Evolutionary conservation across 2,888 invertebrate species (phyloP).

Genomic region (Agapostemon virescens): DNA sequence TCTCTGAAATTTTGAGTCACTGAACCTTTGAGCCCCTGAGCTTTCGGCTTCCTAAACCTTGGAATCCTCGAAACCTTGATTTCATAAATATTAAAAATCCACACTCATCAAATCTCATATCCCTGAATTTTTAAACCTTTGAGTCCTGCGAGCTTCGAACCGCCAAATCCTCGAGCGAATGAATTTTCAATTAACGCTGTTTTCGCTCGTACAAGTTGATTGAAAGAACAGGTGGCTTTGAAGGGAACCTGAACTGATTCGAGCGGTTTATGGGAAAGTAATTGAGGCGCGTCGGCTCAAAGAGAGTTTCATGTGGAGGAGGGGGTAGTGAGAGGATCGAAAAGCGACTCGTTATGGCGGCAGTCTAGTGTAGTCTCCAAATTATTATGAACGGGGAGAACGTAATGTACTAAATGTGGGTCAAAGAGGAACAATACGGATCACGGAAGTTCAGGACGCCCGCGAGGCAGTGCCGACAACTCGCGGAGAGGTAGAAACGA

Average conservation of each 20-base stretch:
- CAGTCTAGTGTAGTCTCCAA: background rate
- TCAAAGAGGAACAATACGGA: conserved; percentile 15
- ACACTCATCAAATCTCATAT: too few species aligned
- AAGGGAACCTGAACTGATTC: background rate
- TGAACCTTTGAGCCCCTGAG: background rate
- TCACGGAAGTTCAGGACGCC: conserved; percentile 2
- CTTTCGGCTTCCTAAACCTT: background rate
- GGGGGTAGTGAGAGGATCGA: background rate
- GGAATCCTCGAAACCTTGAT: background rate
- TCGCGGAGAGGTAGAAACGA: background rate
- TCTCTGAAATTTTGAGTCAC: background rate
- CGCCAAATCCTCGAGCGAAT: background rate
- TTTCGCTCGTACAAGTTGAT: background rate
- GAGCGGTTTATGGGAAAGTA: background rate
- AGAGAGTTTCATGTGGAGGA: background rate
- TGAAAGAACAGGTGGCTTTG: background rate
- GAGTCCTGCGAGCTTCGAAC: background rate
- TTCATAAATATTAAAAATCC: too few species aligned
- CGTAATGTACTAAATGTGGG: conserved; percentile 6
- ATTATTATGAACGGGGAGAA: background rate
- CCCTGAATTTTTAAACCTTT: background rate
- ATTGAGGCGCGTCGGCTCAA: background rate
- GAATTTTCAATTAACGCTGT: background rate
- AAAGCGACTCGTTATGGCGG: background rate
- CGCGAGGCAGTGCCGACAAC: background rate